A percentile compares a stretch with the other conserved stretches of the same genome.
These are phyloP conservation scores for Dasypogon diadema DNA, from an alignment of 2,888 invertebrate genomes.

Conservation along the genomic window DNA sequence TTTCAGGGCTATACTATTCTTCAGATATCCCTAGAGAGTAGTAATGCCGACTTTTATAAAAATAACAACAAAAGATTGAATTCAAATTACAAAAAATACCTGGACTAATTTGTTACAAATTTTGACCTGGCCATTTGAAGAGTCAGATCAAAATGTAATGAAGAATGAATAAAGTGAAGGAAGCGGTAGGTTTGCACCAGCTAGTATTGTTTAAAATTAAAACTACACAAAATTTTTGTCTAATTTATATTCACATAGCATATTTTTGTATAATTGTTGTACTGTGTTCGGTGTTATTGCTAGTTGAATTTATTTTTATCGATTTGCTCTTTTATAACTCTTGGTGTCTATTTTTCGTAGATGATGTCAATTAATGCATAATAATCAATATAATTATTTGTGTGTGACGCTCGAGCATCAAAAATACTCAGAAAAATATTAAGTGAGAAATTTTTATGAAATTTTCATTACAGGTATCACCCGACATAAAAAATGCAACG, in stretches of 20 bases:
- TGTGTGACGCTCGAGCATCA: slow-evolving; percentile 23
- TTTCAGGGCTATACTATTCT: too few species aligned
- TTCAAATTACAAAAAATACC: too few species aligned
- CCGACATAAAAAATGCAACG: slow-evolving; percentile 57
- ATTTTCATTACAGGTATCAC: slow-evolving; percentile 59
- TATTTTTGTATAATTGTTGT: slow-evolving; percentile 17
- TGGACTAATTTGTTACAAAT: too few species aligned
- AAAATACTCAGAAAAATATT: slow-evolving; percentile 25
- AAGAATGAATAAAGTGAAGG: too few species aligned
- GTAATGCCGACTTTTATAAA: too few species aligned
- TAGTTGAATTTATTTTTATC: neutral
- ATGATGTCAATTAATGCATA: slow-evolving; percentile 29
- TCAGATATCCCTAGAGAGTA: too few species aligned
- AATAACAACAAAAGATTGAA: too few species aligned
- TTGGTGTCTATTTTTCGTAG: slow-evolving; percentile 53
- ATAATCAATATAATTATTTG: slow-evolving; percentile 14
- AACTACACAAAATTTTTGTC: neutral
- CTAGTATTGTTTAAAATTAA: too few species aligned
- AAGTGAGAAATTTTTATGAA: slow-evolving; percentile 57
- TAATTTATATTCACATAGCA: neutral
- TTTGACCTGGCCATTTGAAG: too few species aligned
- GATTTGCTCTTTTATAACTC: slow-evolving; percentile 3
- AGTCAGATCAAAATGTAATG: too few species aligned
- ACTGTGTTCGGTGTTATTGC: slow-evolving; percentile 13
- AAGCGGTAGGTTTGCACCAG: neutral